Conservation (phyloP, 2,888 invertebrate species). For the Drosophila vallismaia region DNA sequence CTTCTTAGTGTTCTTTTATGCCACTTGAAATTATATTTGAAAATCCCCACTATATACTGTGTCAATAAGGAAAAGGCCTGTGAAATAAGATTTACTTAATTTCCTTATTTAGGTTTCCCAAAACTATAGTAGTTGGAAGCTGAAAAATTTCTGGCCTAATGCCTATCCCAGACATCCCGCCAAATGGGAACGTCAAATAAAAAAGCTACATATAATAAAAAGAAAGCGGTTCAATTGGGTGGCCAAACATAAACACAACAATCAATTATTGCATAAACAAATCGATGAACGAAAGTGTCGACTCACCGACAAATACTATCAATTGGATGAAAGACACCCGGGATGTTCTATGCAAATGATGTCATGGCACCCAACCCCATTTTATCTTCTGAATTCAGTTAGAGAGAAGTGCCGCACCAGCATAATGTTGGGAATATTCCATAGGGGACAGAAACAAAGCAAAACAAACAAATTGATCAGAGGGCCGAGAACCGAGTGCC, state of each 20-base stretch:
- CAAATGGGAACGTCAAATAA: neutral
- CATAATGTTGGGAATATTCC: slow-evolving; percentile 71
- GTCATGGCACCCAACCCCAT: slow-evolving; percentile 49
- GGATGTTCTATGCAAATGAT: slow-evolving; percentile 58
- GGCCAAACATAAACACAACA: slow-evolving; percentile 40
- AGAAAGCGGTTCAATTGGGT: slow-evolving; percentile 34
- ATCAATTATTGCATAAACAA: slow-evolving; percentile 46
- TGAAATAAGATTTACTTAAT: too few species aligned
- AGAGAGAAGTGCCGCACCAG: slow-evolving; percentile 35
- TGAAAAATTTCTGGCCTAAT: neutral
- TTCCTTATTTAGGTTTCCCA: too few species aligned
- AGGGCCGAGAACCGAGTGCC: slow-evolving; percentile 27
- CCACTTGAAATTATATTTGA: neutral
- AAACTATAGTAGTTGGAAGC: too few species aligned
- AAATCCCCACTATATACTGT: neutral
- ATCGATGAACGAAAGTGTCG: slow-evolving; percentile 42
- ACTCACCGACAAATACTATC: slow-evolving; percentile 29
- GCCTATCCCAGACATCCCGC: slow-evolving; percentile 16
- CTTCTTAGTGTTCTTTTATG: neutral
- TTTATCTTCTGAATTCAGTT: slow-evolving; percentile 10
- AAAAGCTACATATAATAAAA: slow-evolving; percentile 3
- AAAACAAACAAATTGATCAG: slow-evolving; percentile 54
- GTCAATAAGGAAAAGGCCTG: neutral
- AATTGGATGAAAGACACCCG: slow-evolving; percentile 29
- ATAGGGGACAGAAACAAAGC: slow-evolving; percentile 21